Base-by-base conservation (phyloP, 2,888 invertebrate genomes). In the Rhaphigaster nebulosa region DNA sequence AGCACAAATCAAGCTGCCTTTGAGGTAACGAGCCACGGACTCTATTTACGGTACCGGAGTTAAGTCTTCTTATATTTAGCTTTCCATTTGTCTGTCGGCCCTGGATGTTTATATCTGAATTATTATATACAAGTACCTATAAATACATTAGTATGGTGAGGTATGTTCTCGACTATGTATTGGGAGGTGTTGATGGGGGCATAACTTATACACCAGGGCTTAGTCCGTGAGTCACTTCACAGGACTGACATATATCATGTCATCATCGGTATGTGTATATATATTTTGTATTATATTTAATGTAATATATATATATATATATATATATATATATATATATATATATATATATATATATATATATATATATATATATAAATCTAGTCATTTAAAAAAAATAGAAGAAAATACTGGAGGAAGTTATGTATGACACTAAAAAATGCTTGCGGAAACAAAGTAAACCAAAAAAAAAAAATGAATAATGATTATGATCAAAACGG, bases 111-210 rank as follows among this genome's bases (percentile, higher is more conserved):
- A 76, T 76, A 76, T 76, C 70, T 76, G 70, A 76, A 76, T 76
- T 76, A 76, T 76, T 76, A 76, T 76, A 38, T 76, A 76, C 34
- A 76, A 76, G 70, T 76, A 65, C n/a, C n/a, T 65, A 76, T 76
- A 52, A 10, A 76, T 76, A 76, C 70, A 38, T 76, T 76, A 76
- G 70, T 76, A 34, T 70, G 70, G 29, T 70, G 70, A 70, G 70
- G 18, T 70, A 70, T 34, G 34, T 70, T 76, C 70, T 76, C 70
- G 38, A 20, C 70, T 20, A 76, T 34, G 38, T 76, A 76, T 76
- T 76, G 34, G 70, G 38, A 76, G 70, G 70, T 38, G 70, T 38
- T 34, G 70, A 76, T 76, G 38, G 38, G 13, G 10, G 20, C 23
- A 38, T 76, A 76, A 76, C 20, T 76, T 76, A 76, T 38, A 76